Base-by-base conservation (phyloP, 2,797 vertebrate species). In the Lepilemur ruficaudatus region DNA sequence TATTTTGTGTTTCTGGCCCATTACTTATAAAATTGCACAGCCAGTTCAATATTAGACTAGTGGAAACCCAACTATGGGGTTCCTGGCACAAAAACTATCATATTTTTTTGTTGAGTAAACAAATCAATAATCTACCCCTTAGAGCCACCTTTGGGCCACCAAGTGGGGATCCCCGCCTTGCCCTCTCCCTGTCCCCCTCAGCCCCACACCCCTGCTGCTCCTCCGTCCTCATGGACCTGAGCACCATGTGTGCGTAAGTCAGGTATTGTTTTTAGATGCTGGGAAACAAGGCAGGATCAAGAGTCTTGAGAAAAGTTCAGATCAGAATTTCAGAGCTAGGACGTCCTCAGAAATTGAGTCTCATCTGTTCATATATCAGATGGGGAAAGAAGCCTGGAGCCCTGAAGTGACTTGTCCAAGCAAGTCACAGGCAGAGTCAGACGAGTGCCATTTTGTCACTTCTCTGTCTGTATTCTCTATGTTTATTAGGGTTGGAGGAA, bases 251-350 rank as follows among this genome's bases (percentile, higher is more conserved):
- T 50, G 20, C 50, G 25, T 3, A 11, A 11, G 38, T n/a, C 30
- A 41, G 8, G 25, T 30, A 84, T 69, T 70, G 41, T 4, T 8
- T 38, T 30, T 65, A 57, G 28, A 57, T 82, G 52, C 90, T 91
- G 38, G 50, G 70, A 30, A 84, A 73, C 43, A 67, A 79, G 65
- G 38, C 43, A 69, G 61, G 35, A 50, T 10, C 70, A 32, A 41
- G 32, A 82, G 22, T 65, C 72, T 52, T 32, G 15, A 86, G 75
- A 55, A 94, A 78, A 94, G 63, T 35, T 76, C 63, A 80, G 23
- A 59, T 52, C 52, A 23, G 41, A 43, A 75, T 15, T 50, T 69
- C 23, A 65, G 50, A 41, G 9, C 65, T 12, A 59, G 70, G 73
- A 85, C 57, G 35, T 9, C 35, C 43, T 35, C 43, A 13, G 63